Evolutionary conservation across 1,140 invertebrate genomes (phyloP), one percentile per base, ranked within the genome.

Genomic region (Sycophaga agraensis): DNA sequence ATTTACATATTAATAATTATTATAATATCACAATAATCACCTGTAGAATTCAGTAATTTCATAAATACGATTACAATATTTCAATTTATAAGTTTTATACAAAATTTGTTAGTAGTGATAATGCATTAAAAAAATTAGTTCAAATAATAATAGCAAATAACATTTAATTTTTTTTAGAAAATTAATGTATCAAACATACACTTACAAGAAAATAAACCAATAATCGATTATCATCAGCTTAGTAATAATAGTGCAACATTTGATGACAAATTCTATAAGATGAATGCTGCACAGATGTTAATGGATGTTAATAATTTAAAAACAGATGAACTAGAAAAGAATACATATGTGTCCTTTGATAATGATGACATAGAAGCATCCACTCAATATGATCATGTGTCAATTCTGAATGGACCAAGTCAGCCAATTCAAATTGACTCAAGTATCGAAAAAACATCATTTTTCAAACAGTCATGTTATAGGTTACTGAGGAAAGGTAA

Each of bases 211-310:
- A n/a, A n/a, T n/a, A n/a, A n/a, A n/a, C n/a, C n/a, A n/a, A n/a
- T n/a, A n/a, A n/a, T n/a, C n/a, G n/a, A n/a, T n/a, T n/a, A n/a
- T n/a, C n/a, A n/a, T n/a, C n/a, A 40, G 3, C 24, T 46, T 24
- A 19, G 31, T 22, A 46, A 34, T 22, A 26, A 57, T 7, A 22
- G 37, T 12, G 16, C 14, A 11, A 22, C 9, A 3, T 35, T 53
- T 2, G 21, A 60, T 48, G 50, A 61, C 21, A 46, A 37, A 1
- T 61, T 48, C 9, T 62, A 40, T 7, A 49, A 40, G 14, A 63
- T 63, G 53, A 63, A 63, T 28, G 21, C 35, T 4, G 46, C 5
- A n/a, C 60, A 63, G 34, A 63, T 63, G 60, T 11, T 31, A 1
- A 19, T 40, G 37, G 59, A 62, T 14, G 34, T 40, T 16, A 46